Conservation (phyloP, 2,113 vertebrate genomes). For the Chloebia gouldiae region DNA sequence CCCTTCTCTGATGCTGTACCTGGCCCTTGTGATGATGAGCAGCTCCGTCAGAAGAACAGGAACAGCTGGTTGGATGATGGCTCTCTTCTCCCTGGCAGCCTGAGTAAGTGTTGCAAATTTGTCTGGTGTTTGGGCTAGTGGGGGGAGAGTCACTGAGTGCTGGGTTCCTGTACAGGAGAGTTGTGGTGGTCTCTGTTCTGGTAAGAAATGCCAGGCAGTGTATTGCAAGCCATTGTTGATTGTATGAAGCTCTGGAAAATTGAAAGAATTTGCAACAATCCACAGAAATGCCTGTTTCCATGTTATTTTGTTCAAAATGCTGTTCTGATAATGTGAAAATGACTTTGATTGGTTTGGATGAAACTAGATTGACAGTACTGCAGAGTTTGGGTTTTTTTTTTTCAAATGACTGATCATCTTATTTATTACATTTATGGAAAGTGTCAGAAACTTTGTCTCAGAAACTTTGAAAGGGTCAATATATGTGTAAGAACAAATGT, state of each 20-base stretch:
- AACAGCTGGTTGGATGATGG: slow-evolving; percentile 72
- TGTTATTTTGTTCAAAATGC: neutral
- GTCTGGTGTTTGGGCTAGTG: neutral
- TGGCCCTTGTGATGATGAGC: slow-evolving; percentile 78
- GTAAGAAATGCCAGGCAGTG: neutral
- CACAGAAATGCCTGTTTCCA: neutral
- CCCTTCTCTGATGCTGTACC: slow-evolving; percentile 73
- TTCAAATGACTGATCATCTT: neutral
- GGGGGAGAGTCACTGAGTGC: neutral
- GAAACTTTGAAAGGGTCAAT: neutral
- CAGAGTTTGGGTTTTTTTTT: neutral
- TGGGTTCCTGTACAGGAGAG: neutral
- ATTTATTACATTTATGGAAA: neutral
- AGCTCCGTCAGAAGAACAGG: slow-evolving; percentile 71
- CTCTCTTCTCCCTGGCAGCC: slow-evolving; percentile 55
- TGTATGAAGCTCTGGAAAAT: neutral
- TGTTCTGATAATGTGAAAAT: neutral
- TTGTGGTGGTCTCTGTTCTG: neutral
- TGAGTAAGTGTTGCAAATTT: slow-evolving; percentile 11
- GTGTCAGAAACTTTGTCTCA: neutral
- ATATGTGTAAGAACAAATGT: neutral
- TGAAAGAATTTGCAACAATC: neutral
- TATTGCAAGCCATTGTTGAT: neutral
- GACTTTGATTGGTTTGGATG: neutral
- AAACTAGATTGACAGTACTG: neutral